Evolutionary conservation across 2,797 vertebrate species (phyloP), one percentile per base, ranked within the genome.

Genomic region (Pelodytes ibericus): DNA sequence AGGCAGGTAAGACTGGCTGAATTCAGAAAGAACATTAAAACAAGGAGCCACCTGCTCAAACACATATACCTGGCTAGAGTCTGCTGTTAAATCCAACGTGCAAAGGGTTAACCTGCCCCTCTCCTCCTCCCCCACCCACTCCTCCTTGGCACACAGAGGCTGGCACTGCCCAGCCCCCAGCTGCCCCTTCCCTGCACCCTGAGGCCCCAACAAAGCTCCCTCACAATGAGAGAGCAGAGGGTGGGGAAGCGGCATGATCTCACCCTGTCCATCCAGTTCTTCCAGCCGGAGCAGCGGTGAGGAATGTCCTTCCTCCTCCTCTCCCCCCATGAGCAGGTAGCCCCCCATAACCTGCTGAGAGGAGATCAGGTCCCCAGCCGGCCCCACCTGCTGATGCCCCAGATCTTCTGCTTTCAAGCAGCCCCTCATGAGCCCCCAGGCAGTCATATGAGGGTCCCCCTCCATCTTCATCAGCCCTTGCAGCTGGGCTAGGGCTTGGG

Each of bases 401-500:
- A 27, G 8, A 5, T 27, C 29, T n/a, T 66, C 63, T 2, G 62
- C 33, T 3, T 57, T 33, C 53, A 74, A 9, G 13, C 63, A 31
- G 51, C 20, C 66, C 63, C 63, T 51, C 66, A 70, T 63, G 27
- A 56, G 30, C 68, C 66, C 66, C 76, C 76, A 79, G 30, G 30
- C 70, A 79, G 76, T 79, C 63, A 73, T 29, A 56, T 61, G 63
- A 22, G 70, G 76, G 56, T 69, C 71, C 76, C 76, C 71, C 22
- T 79, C 76, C 76, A 79, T 79, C 76, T 49, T 79, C 76, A 79
- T 79, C 47, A 59, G 76, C 58, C 56, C 57, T 24, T 31, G 26
- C 20, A 39, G 53, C 22, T 51, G 41, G 60, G 9, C n/a, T 13
- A 8, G 3, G 7, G n/a, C n/a, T 13, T 16, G 41, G 7, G 31